Conservation (phyloP, 2,888 invertebrate species). For the Minunthozetes semirufus region DNA sequence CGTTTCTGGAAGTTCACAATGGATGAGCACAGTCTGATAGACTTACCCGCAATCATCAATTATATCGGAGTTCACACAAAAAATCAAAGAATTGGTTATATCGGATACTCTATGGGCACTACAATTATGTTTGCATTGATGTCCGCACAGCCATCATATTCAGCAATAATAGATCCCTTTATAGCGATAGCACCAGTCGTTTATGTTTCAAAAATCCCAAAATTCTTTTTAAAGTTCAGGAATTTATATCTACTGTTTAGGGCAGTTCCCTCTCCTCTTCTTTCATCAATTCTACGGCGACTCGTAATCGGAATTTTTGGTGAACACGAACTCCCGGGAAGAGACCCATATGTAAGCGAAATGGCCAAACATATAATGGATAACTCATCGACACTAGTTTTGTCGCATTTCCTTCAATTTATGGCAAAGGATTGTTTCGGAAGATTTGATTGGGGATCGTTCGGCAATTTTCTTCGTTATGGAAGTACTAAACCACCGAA, state of each 20-base stretch:
- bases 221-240: neutral
- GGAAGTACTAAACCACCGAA: neutral
- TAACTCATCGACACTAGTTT: neutral
- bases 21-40: slow-evolving; percentile 45
- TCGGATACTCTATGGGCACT: slow-evolving; percentile 5
- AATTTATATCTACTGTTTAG: neutral
- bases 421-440: neutral
- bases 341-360: slow-evolving; percentile 48
- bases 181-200: slow-evolving; percentile 1
- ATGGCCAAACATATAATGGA: neutral
- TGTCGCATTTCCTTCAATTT: neutral
- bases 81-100: neutral
- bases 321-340: neutral
- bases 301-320: neutral
- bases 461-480: neutral
- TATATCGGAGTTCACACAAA: neutral
- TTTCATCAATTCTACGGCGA: neutral
- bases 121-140: neutral
- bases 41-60: neutral
- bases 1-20: slow-evolving; percentile 46
- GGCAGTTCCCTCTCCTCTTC: neutral
- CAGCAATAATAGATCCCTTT: neutral
- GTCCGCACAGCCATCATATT: neutral
- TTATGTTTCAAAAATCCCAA: neutral
- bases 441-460: neutral